Conservation (phyloP, 2,113 vertebrate species). For the Fregetta grallaria region DNA sequence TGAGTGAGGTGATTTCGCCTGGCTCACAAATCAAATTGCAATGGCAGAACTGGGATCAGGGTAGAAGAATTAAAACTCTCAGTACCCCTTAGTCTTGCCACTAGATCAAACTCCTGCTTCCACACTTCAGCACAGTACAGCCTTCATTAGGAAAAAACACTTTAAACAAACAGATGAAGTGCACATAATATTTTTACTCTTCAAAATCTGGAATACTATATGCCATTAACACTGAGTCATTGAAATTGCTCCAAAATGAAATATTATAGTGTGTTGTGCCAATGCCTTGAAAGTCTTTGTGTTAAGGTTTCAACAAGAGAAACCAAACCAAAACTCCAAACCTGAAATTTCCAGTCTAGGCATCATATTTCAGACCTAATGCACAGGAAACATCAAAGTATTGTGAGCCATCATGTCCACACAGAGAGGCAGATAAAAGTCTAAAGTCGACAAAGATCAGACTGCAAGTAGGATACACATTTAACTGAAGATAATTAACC, state of each 20-base stretch:
- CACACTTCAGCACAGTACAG: conserved; percentile 47
- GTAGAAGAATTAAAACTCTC: conserved; percentile 30
- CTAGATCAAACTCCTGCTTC: conserved; percentile 31
- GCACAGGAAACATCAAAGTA: conserved; percentile 1
- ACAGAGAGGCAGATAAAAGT: conserved; percentile 18
- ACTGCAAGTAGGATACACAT: conserved; percentile 40
- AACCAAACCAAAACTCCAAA: conserved; percentile 53
- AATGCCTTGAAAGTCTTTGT: conserved; percentile 61
- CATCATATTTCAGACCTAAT: conserved; percentile 25
- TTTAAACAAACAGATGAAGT: conserved; percentile 79
- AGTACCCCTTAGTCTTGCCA: background rate
- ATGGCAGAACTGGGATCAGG: background rate
- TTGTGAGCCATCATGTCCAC: background rate
- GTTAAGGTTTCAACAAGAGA: conserved; percentile 44
- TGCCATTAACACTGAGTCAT: conserved; percentile 72
- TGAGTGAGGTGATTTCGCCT: background rate
- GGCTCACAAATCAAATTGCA: conserved; percentile 10
- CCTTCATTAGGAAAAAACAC: conserved; percentile 71
- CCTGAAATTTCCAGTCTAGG: background rate
- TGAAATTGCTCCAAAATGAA: conserved; percentile 75
- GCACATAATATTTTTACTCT: conserved; percentile 78
- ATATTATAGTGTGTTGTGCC: conserved; percentile 63
- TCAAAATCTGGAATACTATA: conserved; percentile 76
- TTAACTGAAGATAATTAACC: conserved; percentile 57
- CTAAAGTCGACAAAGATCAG: conserved; percentile 43